A percentile compares a stretch with the other conserved stretches of the same genome.
These are phyloP conservation scores for Tachina fera DNA, from an alignment of 2,888 invertebrate genomes.

Conservation along the genomic window DNA sequence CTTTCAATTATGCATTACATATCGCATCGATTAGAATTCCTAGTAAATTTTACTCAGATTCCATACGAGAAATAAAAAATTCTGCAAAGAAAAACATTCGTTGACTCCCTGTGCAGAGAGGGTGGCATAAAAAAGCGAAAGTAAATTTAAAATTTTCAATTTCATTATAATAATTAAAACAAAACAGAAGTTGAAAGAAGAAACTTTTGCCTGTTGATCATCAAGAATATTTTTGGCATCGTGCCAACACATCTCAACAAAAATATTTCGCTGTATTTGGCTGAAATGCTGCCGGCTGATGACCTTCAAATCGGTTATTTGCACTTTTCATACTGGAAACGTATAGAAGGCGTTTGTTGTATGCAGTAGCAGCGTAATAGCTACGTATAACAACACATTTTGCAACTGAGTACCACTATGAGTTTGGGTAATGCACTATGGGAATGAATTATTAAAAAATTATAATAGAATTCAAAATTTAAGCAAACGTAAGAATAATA, in stretches of 20 bases:
- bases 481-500: neutral
- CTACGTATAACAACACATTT: constrained; percentile 39
- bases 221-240: constrained; percentile 61
- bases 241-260: constrained; percentile 61
- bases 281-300: constrained; percentile 33
- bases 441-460: neutral
- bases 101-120: neutral
- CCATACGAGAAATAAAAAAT: too few species aligned
- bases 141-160: constrained; percentile 5
- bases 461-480: neutral
- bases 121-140: neutral
- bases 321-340: constrained; percentile 65
- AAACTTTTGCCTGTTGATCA: constrained; percentile 29
- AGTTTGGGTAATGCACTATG: constrained; percentile 26
- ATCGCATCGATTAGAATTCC: too few species aligned
- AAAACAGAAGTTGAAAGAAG: neutral
- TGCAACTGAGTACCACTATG: constrained; percentile 41
- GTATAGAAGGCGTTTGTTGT: neutral
- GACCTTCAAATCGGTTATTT: constrained; percentile 74
- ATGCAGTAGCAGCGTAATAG: constrained; percentile 26
- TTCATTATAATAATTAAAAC: neutral
- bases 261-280: constrained; percentile 25
- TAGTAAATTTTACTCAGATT: too few species aligned
- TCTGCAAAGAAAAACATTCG: too few species aligned
- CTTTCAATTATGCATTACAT: too few species aligned